phyloP scores from a whole-genome alignment of 2,113 vertebrate genomes.

The Phyllostomus discolor region DNA sequence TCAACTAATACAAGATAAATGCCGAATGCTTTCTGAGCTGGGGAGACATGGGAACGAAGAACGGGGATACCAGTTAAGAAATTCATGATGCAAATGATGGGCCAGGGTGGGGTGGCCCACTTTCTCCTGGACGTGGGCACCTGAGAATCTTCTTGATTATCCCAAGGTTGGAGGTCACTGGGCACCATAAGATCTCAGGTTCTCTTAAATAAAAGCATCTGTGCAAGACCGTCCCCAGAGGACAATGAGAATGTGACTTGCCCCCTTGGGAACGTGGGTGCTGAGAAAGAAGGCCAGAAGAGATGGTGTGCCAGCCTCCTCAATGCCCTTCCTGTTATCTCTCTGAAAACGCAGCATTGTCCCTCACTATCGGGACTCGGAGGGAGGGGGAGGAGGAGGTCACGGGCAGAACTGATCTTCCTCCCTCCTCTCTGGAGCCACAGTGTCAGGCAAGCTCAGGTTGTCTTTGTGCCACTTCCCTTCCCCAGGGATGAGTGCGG shows the following conservation, averaged over 20 bases:
- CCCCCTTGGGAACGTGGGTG: conserved; percentile 36
- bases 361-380: conserved; percentile 37
- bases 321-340: conserved; percentile 49
- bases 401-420: not conserved
- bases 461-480: conserved; percentile 36
- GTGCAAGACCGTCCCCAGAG: not conserved
- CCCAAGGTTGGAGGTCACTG: not conserved
- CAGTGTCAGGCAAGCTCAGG: not conserved
- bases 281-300: not conserved
- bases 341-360: conserved; percentile 61
- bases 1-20: not conserved
- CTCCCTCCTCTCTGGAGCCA: conserved; percentile 31
- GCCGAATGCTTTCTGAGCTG: not conserved
- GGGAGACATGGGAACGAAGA: not conserved
- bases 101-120: not conserved
- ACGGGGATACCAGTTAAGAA: not conserved
- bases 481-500: not conserved
- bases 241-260: conserved; percentile 45
- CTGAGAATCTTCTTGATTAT: not conserved
- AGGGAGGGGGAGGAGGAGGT: conserved; percentile 50
- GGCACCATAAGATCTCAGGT: not conserved
- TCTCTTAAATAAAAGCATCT: not conserved
- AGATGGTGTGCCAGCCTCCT: conserved; percentile 40
- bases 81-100: not conserved
- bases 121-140: not conserved